Evolutionary conservation across 2,113 vertebrate genomes (phyloP).

Genomic region (Myotis brandtii): DNA sequence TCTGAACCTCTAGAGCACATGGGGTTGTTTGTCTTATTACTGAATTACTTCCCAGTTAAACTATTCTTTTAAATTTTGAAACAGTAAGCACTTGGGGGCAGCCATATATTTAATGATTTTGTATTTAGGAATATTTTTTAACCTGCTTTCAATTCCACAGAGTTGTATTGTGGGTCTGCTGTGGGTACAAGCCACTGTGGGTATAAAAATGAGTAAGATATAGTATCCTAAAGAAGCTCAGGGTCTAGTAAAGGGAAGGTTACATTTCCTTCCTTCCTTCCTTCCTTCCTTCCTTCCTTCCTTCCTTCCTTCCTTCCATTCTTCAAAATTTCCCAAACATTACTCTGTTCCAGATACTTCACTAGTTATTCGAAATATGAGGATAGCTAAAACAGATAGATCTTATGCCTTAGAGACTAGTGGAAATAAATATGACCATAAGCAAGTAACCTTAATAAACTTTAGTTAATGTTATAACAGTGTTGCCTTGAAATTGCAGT

Average conservation of each 20-base stretch:
- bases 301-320: not conserved
- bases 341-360: not conserved
- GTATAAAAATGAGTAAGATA: constrained; percentile 27
- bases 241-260: not conserved
- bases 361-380: not conserved
- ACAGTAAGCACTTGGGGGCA: not conserved
- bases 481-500: not conserved
- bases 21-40: not conserved
- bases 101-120: constrained; percentile 16
- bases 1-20: not conserved
- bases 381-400: not conserved
- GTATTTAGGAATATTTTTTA: not conserved
- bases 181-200: not conserved
- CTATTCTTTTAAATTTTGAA: constrained; percentile 23
- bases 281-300: not conserved
- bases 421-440: constrained; percentile 3
- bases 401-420: not conserved
- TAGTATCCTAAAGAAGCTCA: not conserved
- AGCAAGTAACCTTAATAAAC: not conserved
- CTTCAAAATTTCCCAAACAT: not conserved
- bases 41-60: constrained; percentile 2
- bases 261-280: not conserved
- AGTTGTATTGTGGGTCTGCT: not conserved
- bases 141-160: constrained; percentile 21
- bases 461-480: not conserved